A percentile compares a stretch with the other conserved stretches of the same genome.
Conservation (phyloP, 2,888 invertebrate species). For the Oscheius onirici region DNA sequence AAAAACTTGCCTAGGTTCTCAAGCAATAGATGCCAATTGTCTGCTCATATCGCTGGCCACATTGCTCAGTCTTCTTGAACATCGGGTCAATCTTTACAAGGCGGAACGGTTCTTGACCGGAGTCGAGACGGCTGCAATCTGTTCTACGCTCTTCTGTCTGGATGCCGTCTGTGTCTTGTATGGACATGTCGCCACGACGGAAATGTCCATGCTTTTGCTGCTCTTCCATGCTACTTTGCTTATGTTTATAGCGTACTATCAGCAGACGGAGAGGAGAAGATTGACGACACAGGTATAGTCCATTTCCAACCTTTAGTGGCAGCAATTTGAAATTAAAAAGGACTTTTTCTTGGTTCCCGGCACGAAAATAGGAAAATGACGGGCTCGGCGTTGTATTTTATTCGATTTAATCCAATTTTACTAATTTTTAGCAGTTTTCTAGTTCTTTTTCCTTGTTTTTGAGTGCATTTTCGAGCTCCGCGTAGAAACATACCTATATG, state of each 20-base stretch:
- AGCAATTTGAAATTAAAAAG: no score
- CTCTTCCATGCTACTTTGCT: neutral
- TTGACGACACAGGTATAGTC: neutral
- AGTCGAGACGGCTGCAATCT: neutral
- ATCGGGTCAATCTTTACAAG: conserved; percentile 11
- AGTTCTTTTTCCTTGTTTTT: no score
- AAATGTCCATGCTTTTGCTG: conserved; percentile 22
- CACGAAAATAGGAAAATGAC: no score
- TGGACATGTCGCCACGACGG: conserved; percentile 10
- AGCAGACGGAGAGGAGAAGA: neutral
- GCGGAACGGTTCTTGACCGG: neutral
- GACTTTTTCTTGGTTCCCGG: no score
- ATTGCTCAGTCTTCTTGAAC: conserved; percentile 11
- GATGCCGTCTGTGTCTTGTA: conserved; percentile 1
- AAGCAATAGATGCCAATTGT: conserved; percentile 1
- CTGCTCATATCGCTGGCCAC: conserved; percentile 21
- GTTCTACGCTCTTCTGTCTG: conserved; percentile 1
- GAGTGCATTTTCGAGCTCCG: no score
- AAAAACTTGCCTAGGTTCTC: neutral
- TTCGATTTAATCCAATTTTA: no score
- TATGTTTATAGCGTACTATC: neutral
- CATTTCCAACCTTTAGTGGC: no score
- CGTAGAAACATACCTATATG: no score
- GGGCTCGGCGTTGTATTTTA: no score
- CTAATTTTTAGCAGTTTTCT: no score